Base-by-base conservation (phyloP, 2,888 invertebrate genomes). In the Thalpophila matura region DNA sequence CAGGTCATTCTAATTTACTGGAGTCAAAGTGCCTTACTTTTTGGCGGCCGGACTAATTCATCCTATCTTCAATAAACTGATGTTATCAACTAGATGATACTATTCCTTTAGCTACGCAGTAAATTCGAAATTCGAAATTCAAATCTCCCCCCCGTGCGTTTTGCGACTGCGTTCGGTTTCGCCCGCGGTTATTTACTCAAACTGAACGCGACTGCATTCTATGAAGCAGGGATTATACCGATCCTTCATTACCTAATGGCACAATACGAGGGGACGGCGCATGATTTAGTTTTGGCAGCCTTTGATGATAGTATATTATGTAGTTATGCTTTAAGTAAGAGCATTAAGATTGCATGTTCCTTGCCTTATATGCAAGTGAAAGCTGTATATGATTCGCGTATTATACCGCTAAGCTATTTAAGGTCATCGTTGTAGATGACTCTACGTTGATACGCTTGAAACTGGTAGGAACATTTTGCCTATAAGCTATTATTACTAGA, bases 181-280 rank as follows among this genome's bases (percentile, higher is more conserved):
- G 89, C 91, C 89, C 51, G 78, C 75, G 90, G 92, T 79, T 92
- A 88, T 92, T 91, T 91, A 84, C 89, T 76, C 77, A 86, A 74
- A 46, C 72, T 69, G 77, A 83, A 82, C 80, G 45, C 65, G 68
- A 58, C 58, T 71, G 79, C 79, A 80, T 83, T 57, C 68, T 82
- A 76, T 77, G 78, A 59, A 81, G 70, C 71, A 62, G 65, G 91
- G 91, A 91, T 91, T 92, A 92, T 84, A 77, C 72, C 85, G 85
- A 90, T 89, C 87, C 84, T 90, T 91, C 90, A 92, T 92, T 92
- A 91, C 83, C 83, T 90, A 91, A 74, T 78, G 64, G 76, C 10
- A 70, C 47, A 64, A 60, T 69, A 12, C n/a, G 87, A 88, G 85
- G 88, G 84, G 84, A 72, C 70, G 71, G 66, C 54, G 58, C 71